Evolutionary conservation across 1,140 invertebrate genomes (phyloP).

Genomic region (Ladona fulva): DNA sequence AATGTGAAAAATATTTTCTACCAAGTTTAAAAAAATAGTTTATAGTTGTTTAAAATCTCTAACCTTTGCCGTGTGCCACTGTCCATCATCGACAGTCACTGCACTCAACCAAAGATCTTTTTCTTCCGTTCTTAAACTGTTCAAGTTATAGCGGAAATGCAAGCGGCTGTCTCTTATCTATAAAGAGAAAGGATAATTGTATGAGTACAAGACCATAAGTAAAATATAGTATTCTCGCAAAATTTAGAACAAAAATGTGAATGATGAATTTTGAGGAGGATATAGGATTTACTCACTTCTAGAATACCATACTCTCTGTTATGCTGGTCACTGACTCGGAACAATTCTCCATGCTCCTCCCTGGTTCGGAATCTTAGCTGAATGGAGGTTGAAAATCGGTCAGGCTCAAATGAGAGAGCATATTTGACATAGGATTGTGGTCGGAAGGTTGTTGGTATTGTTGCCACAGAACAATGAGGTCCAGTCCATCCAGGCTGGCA

Average conservation of each 20-base stretch:
- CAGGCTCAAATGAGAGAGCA: constrained; percentile 86
- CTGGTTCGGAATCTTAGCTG: constrained; percentile 87
- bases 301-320: constrained; percentile 90
- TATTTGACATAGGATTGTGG: constrained; percentile 92
- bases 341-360: constrained; percentile 83
- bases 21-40: background rate
- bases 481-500: constrained; percentile 90
- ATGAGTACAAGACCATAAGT: too few species aligned
- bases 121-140: constrained; percentile 80
- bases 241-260: constrained; percentile 4
- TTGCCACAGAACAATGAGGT: constrained; percentile 70
- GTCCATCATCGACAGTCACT: constrained; percentile 87
- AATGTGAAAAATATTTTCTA: background rate
- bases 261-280: background rate
- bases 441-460: constrained; percentile 81
- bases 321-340: constrained; percentile 87
- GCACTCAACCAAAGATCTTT: constrained; percentile 82
- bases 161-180: constrained; percentile 80
- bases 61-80: constrained; percentile 90
- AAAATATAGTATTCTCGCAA: background rate
- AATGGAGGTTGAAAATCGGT: constrained; percentile 83
- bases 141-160: constrained; percentile 87
- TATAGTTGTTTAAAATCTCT: constrained; percentile 31
- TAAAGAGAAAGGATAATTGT: constrained; percentile 22
- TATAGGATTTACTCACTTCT: constrained; percentile 49